A percentile compares a stretch with the other conserved stretches of the same genome.
Conservation (phyloP, 2,888 invertebrate species). For the Scelioninae gen. 1 region DNA sequence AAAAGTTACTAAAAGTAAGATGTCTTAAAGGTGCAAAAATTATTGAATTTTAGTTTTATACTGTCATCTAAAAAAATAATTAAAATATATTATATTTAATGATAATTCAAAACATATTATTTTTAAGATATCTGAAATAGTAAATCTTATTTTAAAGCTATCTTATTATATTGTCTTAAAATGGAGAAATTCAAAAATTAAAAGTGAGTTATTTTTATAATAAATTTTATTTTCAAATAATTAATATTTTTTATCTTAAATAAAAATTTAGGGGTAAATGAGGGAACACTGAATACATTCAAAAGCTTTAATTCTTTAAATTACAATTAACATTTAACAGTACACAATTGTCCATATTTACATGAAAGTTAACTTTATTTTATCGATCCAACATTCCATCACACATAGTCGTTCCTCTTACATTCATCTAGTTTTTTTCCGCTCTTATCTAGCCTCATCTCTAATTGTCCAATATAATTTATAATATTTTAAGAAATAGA, state of each 20-base stretch:
- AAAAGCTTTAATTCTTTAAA: conserved; percentile 82
- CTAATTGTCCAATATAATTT: conserved; percentile 37
- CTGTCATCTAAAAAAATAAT: too few species aligned
- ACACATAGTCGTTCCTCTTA: conserved; percentile 52
- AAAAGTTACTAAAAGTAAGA: too few species aligned
- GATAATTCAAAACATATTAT: too few species aligned
- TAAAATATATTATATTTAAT: too few species aligned
- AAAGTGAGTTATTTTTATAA: too few species aligned
- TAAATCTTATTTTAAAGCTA: too few species aligned
- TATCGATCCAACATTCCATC: conserved; percentile 23
- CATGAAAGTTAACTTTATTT: conserved; percentile 72
- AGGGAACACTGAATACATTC: conserved; percentile 74
- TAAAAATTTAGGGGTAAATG: background rate
- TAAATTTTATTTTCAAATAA: too few species aligned
- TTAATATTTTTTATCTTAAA: background rate
- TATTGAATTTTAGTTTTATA: too few species aligned
- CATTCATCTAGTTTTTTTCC: conserved; percentile 66
- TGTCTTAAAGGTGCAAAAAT: too few species aligned
- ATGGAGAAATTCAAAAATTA: too few species aligned
- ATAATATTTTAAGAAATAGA: conserved; percentile 45
- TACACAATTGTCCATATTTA: conserved; percentile 80
- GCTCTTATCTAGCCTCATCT: conserved; percentile 47
- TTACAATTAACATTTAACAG: conserved; percentile 81
- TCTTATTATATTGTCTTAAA: too few species aligned
- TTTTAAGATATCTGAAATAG: too few species aligned